Evolutionary conservation across 2,113 vertebrate species (phyloP), one percentile per base, ranked within the genome.

Genomic region (Plotosus lineatus): DNA sequence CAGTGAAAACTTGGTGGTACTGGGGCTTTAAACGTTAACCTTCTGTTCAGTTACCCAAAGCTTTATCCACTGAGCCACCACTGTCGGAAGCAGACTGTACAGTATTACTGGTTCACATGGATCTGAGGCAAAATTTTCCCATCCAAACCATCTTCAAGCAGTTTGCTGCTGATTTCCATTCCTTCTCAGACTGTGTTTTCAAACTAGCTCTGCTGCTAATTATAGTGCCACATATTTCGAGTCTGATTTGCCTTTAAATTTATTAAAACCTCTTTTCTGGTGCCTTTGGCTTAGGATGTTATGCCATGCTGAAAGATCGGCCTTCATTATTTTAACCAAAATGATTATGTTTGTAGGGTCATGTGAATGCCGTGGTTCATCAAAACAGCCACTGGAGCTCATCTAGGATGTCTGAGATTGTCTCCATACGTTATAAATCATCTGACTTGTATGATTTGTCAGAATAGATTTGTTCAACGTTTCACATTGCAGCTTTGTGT

Each of bases 311-410:
- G 46, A 51, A 73, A 73, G 28, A 23, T 23, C 23, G 28, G 46
- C 28, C 28, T 73, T 51, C 69, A 73, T 73, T 73, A 73, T 51
- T 73, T 73, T 6, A 11, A 73, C 69, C 69, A 73, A 73, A 73
- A 73, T 73, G 69, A 73, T 51, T 21, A 36, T 15, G 46, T 36
- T 51, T 51, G 69, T 51, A 23, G 28, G 28, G 50, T 72, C 26
- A 72, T 33, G 69, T 11, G 26, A 73, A 36, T 12, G 28, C 17
- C 9, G 19, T 51, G 69, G 46, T 33, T 73, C 4, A 50, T 73
- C 69, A 51, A 51, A 73, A 73, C 19, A 73, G 46, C 69, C 69
- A 51, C 46, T 33, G n/a, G 23, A 50, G n/a, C 19, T 73, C 46
- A 72, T 72, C 46, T 50, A 17, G 28, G 69, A 72, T 51, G 28